These are phyloP conservation scores for Callocephalon fimbriatum DNA, from an alignment of 2,113 vertebrate genomes.

Conservation along the genomic window DNA sequence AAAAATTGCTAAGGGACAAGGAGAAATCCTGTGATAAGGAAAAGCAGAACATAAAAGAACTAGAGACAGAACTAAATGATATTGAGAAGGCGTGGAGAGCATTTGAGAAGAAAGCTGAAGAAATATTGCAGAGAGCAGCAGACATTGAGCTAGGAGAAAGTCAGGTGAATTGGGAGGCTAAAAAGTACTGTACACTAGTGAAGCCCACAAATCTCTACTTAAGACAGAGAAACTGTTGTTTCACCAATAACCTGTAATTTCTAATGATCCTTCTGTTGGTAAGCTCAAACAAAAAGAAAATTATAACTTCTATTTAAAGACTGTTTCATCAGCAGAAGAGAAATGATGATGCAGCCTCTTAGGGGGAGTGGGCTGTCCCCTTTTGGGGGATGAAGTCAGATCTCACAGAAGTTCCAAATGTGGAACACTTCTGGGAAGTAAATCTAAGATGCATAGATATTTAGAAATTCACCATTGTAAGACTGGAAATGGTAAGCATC, in stretches of 20 bases:
- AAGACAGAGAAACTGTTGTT: not conserved
- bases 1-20: constrained; percentile 73
- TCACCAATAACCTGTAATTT: not conserved
- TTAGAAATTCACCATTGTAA: not conserved
- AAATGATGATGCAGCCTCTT: not conserved
- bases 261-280: not conserved
- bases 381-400: not conserved
- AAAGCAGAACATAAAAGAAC: constrained; percentile 80
- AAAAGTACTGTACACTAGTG: not conserved
- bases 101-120: constrained; percentile 81
- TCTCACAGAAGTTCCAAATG: not conserved
- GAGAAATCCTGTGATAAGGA: constrained; percentile 75
- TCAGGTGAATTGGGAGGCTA: constrained; percentile 79
- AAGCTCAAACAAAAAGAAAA: not conserved
- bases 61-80: constrained; percentile 78
- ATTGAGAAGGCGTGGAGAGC: constrained; percentile 79
- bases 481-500: not conserved
- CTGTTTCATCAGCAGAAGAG: not conserved
- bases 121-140: constrained; percentile 52
- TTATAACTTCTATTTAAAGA: not conserved
- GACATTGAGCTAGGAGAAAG: constrained; percentile 82
- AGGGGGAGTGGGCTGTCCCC: not conserved
- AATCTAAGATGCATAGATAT: not conserved
- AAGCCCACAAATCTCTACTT: not conserved
- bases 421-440: not conserved